Percentiles rank a stretch among this genome's conserved stretches.
Evolutionary conservation across 2,797 vertebrate species (phyloP).

Genomic region (Sebastes kiyomatsui): DNA sequence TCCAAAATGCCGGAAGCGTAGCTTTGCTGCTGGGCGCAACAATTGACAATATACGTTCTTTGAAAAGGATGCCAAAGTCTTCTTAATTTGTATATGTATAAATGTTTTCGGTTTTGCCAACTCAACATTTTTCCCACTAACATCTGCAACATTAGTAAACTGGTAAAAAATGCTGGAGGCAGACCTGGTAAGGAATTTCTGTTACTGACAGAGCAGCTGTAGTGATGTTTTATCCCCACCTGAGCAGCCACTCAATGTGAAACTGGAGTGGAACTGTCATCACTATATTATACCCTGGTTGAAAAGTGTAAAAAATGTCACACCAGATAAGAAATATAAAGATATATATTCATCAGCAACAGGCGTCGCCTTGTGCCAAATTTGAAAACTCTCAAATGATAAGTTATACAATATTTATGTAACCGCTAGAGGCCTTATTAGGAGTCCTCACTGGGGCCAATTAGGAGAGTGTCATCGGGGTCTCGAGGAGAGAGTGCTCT

Average conservation of each 20-base stretch:
- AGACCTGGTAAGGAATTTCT: background rate
- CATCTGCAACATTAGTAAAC: slow-evolving; percentile 1
- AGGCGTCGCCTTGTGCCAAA: slow-evolving; percentile 33
- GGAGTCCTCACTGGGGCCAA: slow-evolving; percentile 57
- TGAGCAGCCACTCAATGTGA: background rate
- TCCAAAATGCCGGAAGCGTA: no score
- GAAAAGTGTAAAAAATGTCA: background rate
- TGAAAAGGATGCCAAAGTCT: no score
- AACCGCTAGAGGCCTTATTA: slow-evolving; percentile 53
- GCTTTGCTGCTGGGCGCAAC: no score
- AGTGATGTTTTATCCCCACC: background rate
- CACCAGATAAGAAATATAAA: background rate
- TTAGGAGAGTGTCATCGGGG: slow-evolving; percentile 66
- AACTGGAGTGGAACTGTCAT: background rate
- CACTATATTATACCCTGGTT: background rate
- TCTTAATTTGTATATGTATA: no score
- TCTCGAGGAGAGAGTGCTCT: slow-evolving; percentile 59
- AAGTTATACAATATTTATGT: slow-evolving; percentile 42
- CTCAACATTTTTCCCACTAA: background rate
- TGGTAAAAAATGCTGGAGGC: background rate
- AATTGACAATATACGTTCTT: no score
- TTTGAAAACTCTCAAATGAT: slow-evolving; percentile 32
- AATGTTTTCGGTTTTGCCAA: background rate
- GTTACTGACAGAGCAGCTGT: background rate
- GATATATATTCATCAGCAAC: slow-evolving; percentile 18